These are phyloP conservation scores for Dryobota labecula DNA, from an alignment of 2,888 invertebrate genomes.

Conservation along the genomic window DNA sequence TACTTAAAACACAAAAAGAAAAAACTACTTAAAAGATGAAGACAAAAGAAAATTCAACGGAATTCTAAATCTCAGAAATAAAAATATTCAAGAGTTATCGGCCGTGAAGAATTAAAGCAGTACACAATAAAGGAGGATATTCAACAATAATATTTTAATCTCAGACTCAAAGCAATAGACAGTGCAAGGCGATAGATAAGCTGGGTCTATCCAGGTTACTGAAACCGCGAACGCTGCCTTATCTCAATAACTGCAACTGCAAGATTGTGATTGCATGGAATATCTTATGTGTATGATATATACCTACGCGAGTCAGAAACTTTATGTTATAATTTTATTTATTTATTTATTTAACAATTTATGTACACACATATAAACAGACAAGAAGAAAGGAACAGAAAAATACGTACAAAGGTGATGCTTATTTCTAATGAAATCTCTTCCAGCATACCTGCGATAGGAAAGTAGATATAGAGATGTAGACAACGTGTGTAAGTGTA, in stretches of 20 bases:
- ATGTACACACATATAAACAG: too few species aligned
- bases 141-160: slow-evolving; percentile 63
- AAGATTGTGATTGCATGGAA: slow-evolving; percentile 36
- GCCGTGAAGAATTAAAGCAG: slow-evolving; percentile 40
- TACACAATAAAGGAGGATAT: slow-evolving; percentile 44
- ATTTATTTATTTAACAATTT: too few species aligned
- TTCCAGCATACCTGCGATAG: too few species aligned
- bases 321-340: too few species aligned
- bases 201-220: slow-evolving; percentile 70
- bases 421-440: too few species aligned
- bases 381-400: too few species aligned
- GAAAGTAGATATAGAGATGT: too few species aligned
- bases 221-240: slow-evolving; percentile 56
- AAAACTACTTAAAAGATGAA: slow-evolving; percentile 7
- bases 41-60: slow-evolving; percentile 24
- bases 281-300: neutral
- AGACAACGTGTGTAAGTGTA: too few species aligned
- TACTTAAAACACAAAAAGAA: neutral
- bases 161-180: slow-evolving; percentile 49
- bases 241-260: slow-evolving; percentile 48
- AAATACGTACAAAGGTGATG: too few species aligned
- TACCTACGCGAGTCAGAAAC: neutral
- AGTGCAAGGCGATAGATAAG: slow-evolving; percentile 63
- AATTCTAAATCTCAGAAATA: slow-evolving; percentile 14
- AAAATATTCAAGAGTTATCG: slow-evolving; percentile 49